Percentiles rank a stretch among this genome's conserved stretches.
These are phyloP conservation scores for Druon quercuslanigerum DNA, from an alignment of 1,140 invertebrate genomes.

Conservation along the genomic window DNA sequence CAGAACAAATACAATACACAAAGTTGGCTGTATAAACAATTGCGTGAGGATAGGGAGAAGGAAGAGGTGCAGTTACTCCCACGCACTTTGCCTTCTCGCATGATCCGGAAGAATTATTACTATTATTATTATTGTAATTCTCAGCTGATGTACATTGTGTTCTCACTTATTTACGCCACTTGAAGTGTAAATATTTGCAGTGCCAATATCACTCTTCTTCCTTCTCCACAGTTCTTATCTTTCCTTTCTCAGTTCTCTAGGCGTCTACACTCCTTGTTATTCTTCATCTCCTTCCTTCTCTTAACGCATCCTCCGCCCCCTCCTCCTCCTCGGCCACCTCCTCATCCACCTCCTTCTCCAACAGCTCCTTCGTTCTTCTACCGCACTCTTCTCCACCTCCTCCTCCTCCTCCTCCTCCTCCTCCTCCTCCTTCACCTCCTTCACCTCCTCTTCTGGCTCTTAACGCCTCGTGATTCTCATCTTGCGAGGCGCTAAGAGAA, in stretches of 20 bases:
- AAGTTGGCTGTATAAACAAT: constrained; percentile 1
- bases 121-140: background rate
- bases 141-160: background rate
- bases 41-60: background rate
- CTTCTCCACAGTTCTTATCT: background rate
- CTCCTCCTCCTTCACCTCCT: background rate
- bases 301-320: too few relatives aligned
- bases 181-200: too few relatives aligned
- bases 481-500: constrained; percentile 4
- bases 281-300: too few relatives aligned
- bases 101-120: background rate
- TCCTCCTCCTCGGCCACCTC: too few relatives aligned
- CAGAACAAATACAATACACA: background rate
- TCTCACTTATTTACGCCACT: too few relatives aligned
- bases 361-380: background rate
- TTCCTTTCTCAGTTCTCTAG: too few relatives aligned
- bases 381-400: background rate
- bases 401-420: too few relatives aligned
- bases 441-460: background rate
- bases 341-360: too few relatives aligned
- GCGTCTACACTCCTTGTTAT: too few relatives aligned
- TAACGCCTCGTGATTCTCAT: background rate
- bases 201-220: too few relatives aligned
- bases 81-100: background rate
- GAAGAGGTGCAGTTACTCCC: constrained; percentile 10